Evolutionary conservation across 2,888 invertebrate genomes (phyloP).

Genomic region (Idaea biselata): DNA sequence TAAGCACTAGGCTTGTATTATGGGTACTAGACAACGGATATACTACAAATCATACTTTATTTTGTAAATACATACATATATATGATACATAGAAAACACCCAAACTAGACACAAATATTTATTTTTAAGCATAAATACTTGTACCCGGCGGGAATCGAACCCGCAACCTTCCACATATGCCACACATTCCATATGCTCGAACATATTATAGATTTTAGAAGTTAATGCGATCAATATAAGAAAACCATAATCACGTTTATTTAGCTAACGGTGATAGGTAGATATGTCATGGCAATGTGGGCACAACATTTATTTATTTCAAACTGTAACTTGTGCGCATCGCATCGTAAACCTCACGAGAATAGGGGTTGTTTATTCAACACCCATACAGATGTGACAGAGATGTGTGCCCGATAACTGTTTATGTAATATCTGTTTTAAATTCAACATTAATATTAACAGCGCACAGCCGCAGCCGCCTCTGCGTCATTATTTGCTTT

Average conservation of each 20-base stretch:
- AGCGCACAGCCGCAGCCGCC: conserved; percentile 31
- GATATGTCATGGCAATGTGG: conserved; percentile 5
- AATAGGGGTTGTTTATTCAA: conserved; percentile 31
- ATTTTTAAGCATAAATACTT: no score
- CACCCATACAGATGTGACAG: conserved; percentile 32
- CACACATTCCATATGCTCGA: no score
- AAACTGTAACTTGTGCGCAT: neutral
- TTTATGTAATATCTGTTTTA: conserved; percentile 56
- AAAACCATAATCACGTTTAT: neutral
- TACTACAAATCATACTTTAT: no score
- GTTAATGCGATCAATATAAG: neutral
- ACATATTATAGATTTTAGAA: no score
- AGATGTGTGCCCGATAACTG: conserved; percentile 32
- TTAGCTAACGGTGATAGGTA: neutral
- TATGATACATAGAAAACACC: no score
- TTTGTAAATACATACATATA: no score
- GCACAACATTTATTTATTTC: conserved; percentile 1
- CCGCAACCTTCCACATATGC: no score
- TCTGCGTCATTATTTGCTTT: conserved; percentile 58
- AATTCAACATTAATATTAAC: conserved; percentile 78
- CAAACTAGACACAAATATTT: no score
- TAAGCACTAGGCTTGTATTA: no score
- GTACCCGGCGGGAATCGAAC: no score
- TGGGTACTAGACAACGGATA: no score
- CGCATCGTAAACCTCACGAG: neutral